Conservation (phyloP, 1,140 invertebrate genomes). For the Dendroctonus valens region DNA sequence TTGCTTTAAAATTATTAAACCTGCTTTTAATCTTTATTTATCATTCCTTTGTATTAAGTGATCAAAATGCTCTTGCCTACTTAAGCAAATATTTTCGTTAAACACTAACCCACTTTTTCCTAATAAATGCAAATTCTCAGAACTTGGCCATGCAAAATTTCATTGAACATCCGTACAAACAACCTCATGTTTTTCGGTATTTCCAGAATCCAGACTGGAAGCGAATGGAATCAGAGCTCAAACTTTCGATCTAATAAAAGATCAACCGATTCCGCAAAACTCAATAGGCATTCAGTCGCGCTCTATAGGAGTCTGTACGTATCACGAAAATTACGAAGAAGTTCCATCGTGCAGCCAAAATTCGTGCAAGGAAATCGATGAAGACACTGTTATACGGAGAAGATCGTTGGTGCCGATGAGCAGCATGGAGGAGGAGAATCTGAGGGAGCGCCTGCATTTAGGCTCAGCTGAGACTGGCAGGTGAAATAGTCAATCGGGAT, state of each 20-base stretch:
- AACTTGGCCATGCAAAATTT: neutral
- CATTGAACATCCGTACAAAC: neutral
- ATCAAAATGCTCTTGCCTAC: neutral
- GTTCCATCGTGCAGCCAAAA: conserved; percentile 10
- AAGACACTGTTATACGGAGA: conserved; percentile 37
- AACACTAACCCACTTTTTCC: neutral
- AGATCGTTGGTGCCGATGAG: conserved; percentile 53
- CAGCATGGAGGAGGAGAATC: conserved; percentile 66
- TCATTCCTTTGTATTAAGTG: neutral
- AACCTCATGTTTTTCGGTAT: neutral
- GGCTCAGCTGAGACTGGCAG: conserved; percentile 60
- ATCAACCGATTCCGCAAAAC: conserved; percentile 10
- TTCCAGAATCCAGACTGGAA: conserved; percentile 12
- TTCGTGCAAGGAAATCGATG: conserved; percentile 32
- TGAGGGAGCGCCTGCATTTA: conserved; percentile 58
- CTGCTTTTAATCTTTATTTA: neutral
- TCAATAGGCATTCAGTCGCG: conserved; percentile 19
- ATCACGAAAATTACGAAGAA: conserved; percentile 14
- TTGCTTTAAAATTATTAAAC: neutral
- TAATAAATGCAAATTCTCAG: neutral
- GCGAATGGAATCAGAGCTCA: conserved; percentile 10
- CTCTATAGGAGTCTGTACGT: conserved; percentile 36
- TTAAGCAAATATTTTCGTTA: neutral
- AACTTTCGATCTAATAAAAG: conserved; percentile 29
- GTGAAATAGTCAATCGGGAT: conserved; percentile 60